phyloP scores from a whole-genome alignment of 2,113 vertebrate species.

The Zosterops japonicus region DNA sequence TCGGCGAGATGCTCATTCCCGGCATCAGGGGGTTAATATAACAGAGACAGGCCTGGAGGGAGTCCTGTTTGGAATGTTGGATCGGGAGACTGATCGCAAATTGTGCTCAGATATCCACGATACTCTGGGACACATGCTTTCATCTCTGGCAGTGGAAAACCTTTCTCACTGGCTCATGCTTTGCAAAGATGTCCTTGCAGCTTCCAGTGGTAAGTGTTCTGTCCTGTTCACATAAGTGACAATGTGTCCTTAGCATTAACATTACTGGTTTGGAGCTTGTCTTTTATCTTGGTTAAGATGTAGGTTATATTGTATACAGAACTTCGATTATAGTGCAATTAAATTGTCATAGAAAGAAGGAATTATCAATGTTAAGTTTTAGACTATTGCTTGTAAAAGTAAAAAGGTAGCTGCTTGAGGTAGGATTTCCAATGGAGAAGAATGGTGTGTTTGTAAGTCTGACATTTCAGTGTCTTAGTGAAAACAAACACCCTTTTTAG shows the following conservation, averaged over 20 bases:
- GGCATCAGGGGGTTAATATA: constrained; percentile 87
- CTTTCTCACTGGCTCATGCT: constrained; percentile 97
- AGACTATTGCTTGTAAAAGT: not conserved
- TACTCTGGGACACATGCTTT: constrained; percentile 97
- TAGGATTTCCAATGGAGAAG: not conserved
- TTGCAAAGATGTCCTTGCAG: constrained; percentile 97
- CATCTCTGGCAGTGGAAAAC: constrained; percentile 93
- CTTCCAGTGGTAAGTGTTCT: constrained; percentile 87
- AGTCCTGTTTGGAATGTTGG: constrained; percentile 96
- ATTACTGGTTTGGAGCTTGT: not conserved
- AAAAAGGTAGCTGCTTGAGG: not conserved
- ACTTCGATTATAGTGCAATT: not conserved
- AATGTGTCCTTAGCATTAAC: not conserved
- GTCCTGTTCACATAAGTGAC: not conserved
- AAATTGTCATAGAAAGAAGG: not conserved
- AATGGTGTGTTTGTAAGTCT: not conserved
- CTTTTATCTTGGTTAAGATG: not conserved
- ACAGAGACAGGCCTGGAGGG: constrained; percentile 96
- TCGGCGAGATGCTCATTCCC: constrained; percentile 70
- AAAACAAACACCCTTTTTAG: not conserved
- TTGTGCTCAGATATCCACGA: constrained; percentile 97
- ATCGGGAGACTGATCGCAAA: constrained; percentile 95
- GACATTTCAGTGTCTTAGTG: not conserved
- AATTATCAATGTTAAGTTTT: not conserved
- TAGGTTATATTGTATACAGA: not conserved